Base-by-base conservation (phyloP, 1,140 invertebrate species). In the Lepidurus packardi region DNA sequence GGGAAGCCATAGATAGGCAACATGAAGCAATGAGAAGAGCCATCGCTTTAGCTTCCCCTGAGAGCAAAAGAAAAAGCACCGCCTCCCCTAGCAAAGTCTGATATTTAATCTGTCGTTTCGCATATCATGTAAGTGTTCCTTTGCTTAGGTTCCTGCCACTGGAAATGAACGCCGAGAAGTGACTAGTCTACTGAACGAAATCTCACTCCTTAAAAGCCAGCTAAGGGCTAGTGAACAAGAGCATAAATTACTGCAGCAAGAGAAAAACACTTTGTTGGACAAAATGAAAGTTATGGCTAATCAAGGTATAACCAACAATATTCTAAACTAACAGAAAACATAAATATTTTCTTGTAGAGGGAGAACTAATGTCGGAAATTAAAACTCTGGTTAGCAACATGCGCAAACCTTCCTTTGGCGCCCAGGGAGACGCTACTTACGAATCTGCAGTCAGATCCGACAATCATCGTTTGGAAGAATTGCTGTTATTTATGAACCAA, bases 251-350 rank as follows among this genome's bases (percentile, higher is more conserved):
- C 21, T 65, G 53, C 53, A 65, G 21, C 53, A 21, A 65, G 53
- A 65, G 21, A 65, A 65, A 65, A 21, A 65, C 21, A 5, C 53
- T 13, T n/a, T 65, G 53, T 65, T 65, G 53, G 53, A 65, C 53
- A 65, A 65, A 65, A 65, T 65, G 53, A 65, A 65, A 65, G n/a
- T 4, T 65, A 65, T 65, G 53, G 53, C 53, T 65, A 65, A 21
- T 65, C 53, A 65, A 65, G 53, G 53, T 65, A 65, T 21, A 65
- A 9, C 16, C 8, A 11, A 9, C 8, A 9, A n/a, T 65, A 16
- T 21, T n/a, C 16, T 16, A 16, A 21, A 7, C 0, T 13, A 7
- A 65, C 21, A 16, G 9, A 21, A n/a, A 13, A 65, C 53, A 7
- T 65, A 0, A n/a, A 21, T 21, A 11, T 16, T n/a, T 65, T 65